These are phyloP conservation scores for Oxyscelio sp. DNA, from an alignment of 2,888 invertebrate species.

Conservation along the genomic window DNA sequence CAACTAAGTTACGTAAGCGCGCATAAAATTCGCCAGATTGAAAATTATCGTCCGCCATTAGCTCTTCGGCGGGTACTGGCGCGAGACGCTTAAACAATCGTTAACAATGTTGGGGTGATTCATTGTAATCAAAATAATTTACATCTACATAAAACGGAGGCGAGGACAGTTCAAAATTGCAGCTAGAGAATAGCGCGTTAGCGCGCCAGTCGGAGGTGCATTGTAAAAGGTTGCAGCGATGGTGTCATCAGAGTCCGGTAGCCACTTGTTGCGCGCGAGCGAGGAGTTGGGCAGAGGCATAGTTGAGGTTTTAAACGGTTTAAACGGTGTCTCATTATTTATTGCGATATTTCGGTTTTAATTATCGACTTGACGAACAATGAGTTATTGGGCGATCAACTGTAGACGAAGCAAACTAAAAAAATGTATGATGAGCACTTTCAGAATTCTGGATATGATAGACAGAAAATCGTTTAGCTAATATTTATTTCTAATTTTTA, in stretches of 20 bases:
- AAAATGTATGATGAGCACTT: too few relatives aligned
- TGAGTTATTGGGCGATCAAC: not conserved
- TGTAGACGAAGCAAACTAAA: too few relatives aligned
- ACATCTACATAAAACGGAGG: conserved; percentile 50
- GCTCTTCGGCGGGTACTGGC: conserved; percentile 28
- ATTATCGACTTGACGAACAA: conserved; percentile 11
- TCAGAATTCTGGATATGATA: too few relatives aligned
- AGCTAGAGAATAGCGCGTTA: conserved; percentile 49
- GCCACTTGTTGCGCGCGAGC: conserved; percentile 54
- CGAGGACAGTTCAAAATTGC: conserved; percentile 44
- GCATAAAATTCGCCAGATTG: conserved; percentile 61
- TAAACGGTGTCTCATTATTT: conserved; percentile 38
- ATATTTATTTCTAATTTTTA: too few relatives aligned
- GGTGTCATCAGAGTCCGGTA: conserved; percentile 50
- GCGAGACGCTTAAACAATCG: conserved; percentile 45
- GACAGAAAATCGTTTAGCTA: too few relatives aligned
- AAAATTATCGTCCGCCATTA: conserved; percentile 57
- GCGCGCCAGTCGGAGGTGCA: conserved; percentile 34
- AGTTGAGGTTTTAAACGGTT: conserved; percentile 6
- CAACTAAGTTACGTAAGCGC: conserved; percentile 54
- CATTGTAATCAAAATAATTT: conserved; percentile 58
- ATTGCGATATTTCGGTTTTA: conserved; percentile 29
- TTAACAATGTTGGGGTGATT: conserved; percentile 52
- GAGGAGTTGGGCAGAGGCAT: conserved; percentile 30
- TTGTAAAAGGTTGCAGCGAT: conserved; percentile 33